Conservation (phyloP, 2,888 invertebrate genomes). For the Gymnosoma rotundatum region DNA sequence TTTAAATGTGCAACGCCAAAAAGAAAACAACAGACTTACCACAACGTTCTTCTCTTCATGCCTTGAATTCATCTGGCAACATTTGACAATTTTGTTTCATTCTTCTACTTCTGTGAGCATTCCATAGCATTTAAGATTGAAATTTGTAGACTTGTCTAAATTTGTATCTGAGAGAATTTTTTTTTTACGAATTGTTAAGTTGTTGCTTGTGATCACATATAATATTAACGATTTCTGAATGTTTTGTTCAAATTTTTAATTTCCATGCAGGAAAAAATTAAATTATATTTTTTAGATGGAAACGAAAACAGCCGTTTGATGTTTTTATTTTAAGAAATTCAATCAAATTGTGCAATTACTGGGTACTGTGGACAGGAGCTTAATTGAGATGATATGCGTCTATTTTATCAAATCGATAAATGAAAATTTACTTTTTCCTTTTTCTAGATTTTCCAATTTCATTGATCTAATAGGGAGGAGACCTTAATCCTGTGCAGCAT, state of each 20-base stretch:
- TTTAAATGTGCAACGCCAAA: slow-evolving; percentile 44
- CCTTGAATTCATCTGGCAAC: slow-evolving; percentile 41
- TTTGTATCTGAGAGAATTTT: slow-evolving; percentile 10
- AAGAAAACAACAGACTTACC: slow-evolving; percentile 3
- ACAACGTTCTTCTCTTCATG: slow-evolving; percentile 54
- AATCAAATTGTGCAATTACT: too few species aligned
- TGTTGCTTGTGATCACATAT: slow-evolving; percentile 69
- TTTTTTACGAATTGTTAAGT: slow-evolving; percentile 61
- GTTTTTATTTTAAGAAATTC: too few species aligned
- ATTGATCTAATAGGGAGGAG: too few species aligned
- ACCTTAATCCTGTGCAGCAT: too few species aligned
- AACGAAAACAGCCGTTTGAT: too few species aligned
- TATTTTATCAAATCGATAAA: too few species aligned
- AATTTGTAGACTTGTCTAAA: slow-evolving; percentile 22
- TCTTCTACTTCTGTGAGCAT: slow-evolving; percentile 10
- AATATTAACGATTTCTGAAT: slow-evolving; percentile 69
- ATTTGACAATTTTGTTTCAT: slow-evolving; percentile 55
- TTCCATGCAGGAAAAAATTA: background rate
- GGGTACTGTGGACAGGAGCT: too few species aligned
- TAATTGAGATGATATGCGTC: too few species aligned
- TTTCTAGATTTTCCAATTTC: too few species aligned
- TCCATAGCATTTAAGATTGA: slow-evolving; percentile 7
- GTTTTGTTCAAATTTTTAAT: slow-evolving; percentile 30
- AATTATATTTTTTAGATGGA: too few species aligned
- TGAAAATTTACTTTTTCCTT: too few species aligned